Evolutionary conservation across 2,113 vertebrate species (phyloP), one percentile per base, ranked within the genome.

Genomic region (Dermatemys mawii): DNA sequence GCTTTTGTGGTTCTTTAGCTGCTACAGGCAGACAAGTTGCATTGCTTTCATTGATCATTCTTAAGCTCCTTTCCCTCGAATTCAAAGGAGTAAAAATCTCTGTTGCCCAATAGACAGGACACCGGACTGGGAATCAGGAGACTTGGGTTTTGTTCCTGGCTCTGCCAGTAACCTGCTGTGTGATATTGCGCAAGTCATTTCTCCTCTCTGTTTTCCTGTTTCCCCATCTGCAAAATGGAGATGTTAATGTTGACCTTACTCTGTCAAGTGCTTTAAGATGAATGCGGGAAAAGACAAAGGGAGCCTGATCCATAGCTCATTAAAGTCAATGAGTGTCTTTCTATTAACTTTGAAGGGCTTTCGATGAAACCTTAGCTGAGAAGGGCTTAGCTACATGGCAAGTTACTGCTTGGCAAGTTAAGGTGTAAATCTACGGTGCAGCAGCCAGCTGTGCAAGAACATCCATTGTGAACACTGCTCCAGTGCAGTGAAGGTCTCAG

Each of bases 21-120:
- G 2, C 87, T 95, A 91, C 93, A 97, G 91, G 92, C 78, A 97
- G 93, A 97, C 83, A 93, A 98, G 90, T 97, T 97, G 80, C 95
- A 90, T 97, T 96, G 96, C 41, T 96, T 96, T 96, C 87, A 57
- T 89, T 16, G 93, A 88, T 94, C 91, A 79, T 89, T 95, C 94
- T 97, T 97, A 96, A 96, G 90, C 87, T 97, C 97, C 95, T 97
- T 97, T 94, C 96, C 84, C 95, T 97, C 95, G 97, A 97, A 97
- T 97, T 94, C 96, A 95, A 97, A 97, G 93, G 95, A 95, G 94
- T 95, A 90, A 95, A 98, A 97, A 96, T 86, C 82, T 94, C 60
- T 16, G 49, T 7, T 94, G 84, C 90, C 76, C 81, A 87, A 86
- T 79, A 53, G 76, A 84, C 73, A 87, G 11, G 0, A 94, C 90